Percentiles rank a stretch among this genome's conserved stretches.
Conservation (phyloP, 2,888 invertebrate species). For the Saturnia pavonia region DNA sequence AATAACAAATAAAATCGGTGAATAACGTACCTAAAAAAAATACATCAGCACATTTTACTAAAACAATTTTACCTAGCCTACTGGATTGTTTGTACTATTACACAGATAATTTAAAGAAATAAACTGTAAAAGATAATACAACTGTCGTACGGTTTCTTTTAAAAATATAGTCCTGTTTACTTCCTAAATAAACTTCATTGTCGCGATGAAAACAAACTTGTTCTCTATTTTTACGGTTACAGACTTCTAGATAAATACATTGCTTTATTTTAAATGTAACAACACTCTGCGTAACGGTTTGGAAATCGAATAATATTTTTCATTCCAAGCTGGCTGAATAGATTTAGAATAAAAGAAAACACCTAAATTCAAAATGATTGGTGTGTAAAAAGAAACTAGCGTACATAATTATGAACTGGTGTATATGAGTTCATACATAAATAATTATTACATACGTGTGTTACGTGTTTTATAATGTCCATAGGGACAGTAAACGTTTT, state of each 20-base stretch:
- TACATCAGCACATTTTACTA: background rate
- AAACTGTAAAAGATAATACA: slow-evolving; percentile 11
- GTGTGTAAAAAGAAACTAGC: background rate
- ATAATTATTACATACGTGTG: background rate
- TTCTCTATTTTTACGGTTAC: slow-evolving; percentile 42
- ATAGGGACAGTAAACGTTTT: slow-evolving; percentile 15
- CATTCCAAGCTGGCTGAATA: too few relatives aligned
- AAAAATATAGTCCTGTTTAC: slow-evolving; percentile 49
- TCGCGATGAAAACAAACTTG: slow-evolving; percentile 51
- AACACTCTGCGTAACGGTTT: background rate
- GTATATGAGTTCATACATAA: background rate
- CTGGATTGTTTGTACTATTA: background rate
- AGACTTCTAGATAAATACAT: background rate
- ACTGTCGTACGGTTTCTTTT: background rate
- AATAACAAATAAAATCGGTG: background rate
- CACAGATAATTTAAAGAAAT: background rate
- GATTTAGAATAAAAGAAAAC: too few relatives aligned
- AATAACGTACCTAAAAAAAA: background rate
- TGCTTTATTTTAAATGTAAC: background rate
- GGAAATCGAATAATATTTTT: background rate
- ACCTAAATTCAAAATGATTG: background rate
- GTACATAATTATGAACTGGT: background rate
- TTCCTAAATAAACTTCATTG: slow-evolving; percentile 47
- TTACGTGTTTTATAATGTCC: slow-evolving; percentile 11
- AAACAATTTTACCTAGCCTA: background rate